phyloP scores from a whole-genome alignment of 2,797 vertebrate genomes.

The Pangasius krempfi region DNA sequence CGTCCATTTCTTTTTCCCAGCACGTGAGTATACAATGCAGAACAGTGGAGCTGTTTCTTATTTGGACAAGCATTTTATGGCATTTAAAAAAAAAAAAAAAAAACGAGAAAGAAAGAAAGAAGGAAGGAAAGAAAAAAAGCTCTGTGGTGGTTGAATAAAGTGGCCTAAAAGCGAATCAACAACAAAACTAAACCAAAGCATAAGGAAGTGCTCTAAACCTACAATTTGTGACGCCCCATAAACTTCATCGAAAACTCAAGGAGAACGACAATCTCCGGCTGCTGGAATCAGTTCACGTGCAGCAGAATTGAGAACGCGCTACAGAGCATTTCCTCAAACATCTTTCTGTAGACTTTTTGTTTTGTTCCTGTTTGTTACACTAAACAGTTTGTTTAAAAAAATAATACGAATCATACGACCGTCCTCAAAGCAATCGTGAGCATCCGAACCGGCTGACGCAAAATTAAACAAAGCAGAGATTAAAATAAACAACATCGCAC shows the following conservation, averaged over 20 bases:
- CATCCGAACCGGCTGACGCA: neutral
- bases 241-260: neutral
- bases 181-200: neutral
- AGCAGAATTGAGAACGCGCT: neutral
- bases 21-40: neutral
- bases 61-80: neutral
- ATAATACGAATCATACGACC: neutral
- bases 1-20: neutral
- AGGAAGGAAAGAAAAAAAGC: neutral
- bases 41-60: neutral
- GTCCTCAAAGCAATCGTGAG: neutral
- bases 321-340: conserved; percentile 10
- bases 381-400: neutral
- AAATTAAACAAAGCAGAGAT: neutral
- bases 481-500: neutral
- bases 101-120: neutral
- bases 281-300: neutral
- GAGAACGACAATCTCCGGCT: neutral
- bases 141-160: neutral
- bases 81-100: neutral
- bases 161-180: neutral
- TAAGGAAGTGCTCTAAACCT: neutral
- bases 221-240: neutral
- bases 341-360: neutral
- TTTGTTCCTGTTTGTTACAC: neutral